Evolutionary conservation across 2,888 invertebrate species (phyloP).

Genomic region (Drosophila nigricruria): DNA sequence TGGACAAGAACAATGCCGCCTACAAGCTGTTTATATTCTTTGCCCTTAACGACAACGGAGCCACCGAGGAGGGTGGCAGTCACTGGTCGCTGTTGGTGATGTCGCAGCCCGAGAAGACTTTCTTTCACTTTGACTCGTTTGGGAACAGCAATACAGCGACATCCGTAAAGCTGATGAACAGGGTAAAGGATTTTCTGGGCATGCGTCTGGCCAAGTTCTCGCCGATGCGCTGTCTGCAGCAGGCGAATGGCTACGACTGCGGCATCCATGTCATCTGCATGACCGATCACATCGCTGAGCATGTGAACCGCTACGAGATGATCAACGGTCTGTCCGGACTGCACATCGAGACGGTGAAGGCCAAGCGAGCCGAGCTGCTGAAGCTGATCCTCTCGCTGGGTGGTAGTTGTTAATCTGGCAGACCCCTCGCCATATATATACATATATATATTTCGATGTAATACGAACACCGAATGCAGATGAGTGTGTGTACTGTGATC

Average conservation of each 20-base stretch:
- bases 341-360: constrained; percentile 86
- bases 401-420: constrained; percentile 60
- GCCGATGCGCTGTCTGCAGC: constrained; percentile 89
- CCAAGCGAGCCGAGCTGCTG: constrained; percentile 88
- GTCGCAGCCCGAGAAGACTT: constrained; percentile 89
- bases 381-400: constrained; percentile 87
- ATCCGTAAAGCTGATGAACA: constrained; percentile 88
- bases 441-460: background rate
- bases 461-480: background rate
- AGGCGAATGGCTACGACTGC: constrained; percentile 95
- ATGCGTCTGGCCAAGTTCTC: constrained; percentile 85
- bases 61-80: constrained; percentile 91
- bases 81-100: constrained; percentile 96
- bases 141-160: constrained; percentile 88
- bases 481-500: constrained; percentile 6
- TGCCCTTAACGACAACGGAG: constrained; percentile 94
- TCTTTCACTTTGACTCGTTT: constrained; percentile 93
- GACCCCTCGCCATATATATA: background rate
- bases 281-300: constrained; percentile 87
- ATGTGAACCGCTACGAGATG: constrained; percentile 80
- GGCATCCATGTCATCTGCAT: constrained; percentile 95
- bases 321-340: constrained; percentile 81
- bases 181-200: constrained; percentile 85
- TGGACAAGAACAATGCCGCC: constrained; percentile 90
- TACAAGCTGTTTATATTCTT: constrained; percentile 92